phyloP scores from a whole-genome alignment of 1,140 invertebrate species.

The Paracyclopina nana region DNA sequence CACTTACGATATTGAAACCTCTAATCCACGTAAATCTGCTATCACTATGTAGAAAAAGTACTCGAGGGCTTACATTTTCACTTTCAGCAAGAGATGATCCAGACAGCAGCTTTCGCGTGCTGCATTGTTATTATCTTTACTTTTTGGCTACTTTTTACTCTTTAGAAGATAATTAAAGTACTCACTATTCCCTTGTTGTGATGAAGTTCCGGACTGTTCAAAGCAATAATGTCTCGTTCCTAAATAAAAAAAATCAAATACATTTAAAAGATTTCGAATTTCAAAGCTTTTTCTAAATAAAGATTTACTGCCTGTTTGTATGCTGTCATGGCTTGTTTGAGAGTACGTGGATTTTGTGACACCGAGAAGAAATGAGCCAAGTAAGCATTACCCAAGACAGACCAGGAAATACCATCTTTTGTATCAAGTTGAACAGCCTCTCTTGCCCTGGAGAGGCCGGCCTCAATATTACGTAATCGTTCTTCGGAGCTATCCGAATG shows the following conservation, averaged over 20 bases:
- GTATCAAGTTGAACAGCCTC: conserved; percentile 57
- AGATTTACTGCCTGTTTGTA: conserved; percentile 51
- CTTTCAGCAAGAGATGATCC: too few species aligned
- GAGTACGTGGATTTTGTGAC: conserved; percentile 44
- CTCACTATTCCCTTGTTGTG: conserved; percentile 61
- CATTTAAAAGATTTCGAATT: conserved; percentile 12
- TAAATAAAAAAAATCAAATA: conserved; percentile 13
- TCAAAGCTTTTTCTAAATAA: background rate
- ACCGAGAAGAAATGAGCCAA: conserved; percentile 54
- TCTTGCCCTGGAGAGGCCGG: conserved; percentile 37
- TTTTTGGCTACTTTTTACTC: too few species aligned
- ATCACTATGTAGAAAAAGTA: too few species aligned
- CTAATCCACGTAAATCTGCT: too few species aligned
- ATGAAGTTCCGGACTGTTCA: conserved; percentile 52
- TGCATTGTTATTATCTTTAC: too few species aligned
- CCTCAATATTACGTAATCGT: background rate
- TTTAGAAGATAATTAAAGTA: conserved; percentile 16
- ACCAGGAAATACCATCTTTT: conserved; percentile 64
- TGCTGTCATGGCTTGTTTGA: conserved; percentile 53
- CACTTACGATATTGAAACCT: too few species aligned
- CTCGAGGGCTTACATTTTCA: too few species aligned
- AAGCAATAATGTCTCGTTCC: conserved; percentile 46
- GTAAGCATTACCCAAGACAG: conserved; percentile 61
- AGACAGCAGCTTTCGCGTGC: too few species aligned
- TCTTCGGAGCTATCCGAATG: background rate